These are phyloP conservation scores for Mercenaria mercenaria DNA, from an alignment of 1,140 invertebrate species.

Conservation along the genomic window DNA sequence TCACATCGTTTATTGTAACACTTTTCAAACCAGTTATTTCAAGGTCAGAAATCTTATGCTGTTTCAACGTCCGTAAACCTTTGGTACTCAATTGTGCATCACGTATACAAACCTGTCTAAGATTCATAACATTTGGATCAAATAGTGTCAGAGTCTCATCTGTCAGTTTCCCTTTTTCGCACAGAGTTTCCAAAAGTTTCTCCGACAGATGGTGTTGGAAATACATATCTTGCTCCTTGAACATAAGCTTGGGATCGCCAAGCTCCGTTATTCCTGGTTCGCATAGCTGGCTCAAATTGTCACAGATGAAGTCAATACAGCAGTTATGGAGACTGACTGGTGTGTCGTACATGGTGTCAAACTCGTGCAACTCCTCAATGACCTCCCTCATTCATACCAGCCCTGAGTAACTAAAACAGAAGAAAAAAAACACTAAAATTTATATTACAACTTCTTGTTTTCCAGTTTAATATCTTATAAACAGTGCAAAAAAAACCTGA, in stretches of 20 bases:
- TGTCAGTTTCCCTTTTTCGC: slow-evolving; percentile 89
- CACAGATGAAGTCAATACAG: slow-evolving; percentile 91
- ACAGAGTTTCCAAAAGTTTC: slow-evolving; percentile 89
- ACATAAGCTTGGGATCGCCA: slow-evolving; percentile 86
- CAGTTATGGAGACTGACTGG: slow-evolving; percentile 88
- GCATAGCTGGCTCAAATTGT: slow-evolving; percentile 89
- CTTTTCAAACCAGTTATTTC: slow-evolving; percentile 89
- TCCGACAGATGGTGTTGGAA: slow-evolving; percentile 91
- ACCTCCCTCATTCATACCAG: slow-evolving; percentile 39
- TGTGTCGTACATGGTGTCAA: slow-evolving; percentile 80
- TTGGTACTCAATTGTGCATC: slow-evolving; percentile 88
- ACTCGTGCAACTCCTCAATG: not conserved
- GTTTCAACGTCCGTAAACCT: slow-evolving; percentile 89
- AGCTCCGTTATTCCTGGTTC: slow-evolving; percentile 79
- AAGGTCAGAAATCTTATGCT: slow-evolving; percentile 89
- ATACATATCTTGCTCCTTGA: slow-evolving; percentile 90
- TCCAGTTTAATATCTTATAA: not conserved
- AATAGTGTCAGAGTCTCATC: slow-evolving; percentile 90
- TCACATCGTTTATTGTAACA: slow-evolving; percentile 90
- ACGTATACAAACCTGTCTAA: slow-evolving; percentile 87
- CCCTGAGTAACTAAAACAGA: not conserved
- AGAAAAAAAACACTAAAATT: not conserved
- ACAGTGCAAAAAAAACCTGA: not conserved
- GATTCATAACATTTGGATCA: slow-evolving; percentile 89
- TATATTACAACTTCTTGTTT: not conserved